A percentile compares a stretch with the other conserved stretches of the same genome.
Evolutionary conservation across 2,113 vertebrate genomes (phyloP).

Genomic region (Myxocyprinus asiaticus): DNA sequence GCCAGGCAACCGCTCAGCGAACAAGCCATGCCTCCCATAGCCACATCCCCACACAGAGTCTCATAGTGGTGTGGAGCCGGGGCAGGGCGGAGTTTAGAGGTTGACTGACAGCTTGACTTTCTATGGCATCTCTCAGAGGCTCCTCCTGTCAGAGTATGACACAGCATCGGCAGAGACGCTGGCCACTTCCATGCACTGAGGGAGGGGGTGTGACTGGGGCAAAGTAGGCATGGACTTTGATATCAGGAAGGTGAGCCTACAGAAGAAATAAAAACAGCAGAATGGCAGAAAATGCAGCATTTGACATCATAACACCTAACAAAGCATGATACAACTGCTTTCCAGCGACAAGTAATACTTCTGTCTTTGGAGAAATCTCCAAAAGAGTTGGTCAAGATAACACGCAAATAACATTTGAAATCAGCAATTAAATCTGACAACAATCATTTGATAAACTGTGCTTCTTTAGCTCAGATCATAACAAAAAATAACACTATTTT

Average conservation of each 20-base stretch:
- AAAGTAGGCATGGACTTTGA: conserved; percentile 98
- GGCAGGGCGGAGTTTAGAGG: background rate
- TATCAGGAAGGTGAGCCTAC: conserved; percentile 97
- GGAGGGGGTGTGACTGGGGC: conserved; percentile 97
- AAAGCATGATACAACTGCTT: too few relatives aligned
- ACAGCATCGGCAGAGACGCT: conserved; percentile 98
- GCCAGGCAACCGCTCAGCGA: conserved; percentile 41
- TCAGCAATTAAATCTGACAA: too few relatives aligned
- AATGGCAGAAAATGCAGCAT: too few relatives aligned
- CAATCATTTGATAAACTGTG: too few relatives aligned
- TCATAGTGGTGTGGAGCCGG: conserved; percentile 33
- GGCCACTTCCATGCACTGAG: conserved; percentile 92
- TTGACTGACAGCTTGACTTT: conserved; percentile 32
- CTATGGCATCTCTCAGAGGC: conserved; percentile 20
- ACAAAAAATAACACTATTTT: too few relatives aligned
- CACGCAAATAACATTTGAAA: too few relatives aligned
- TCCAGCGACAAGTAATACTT: too few relatives aligned
- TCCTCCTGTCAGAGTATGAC: conserved; percentile 89
- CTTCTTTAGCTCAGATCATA: too few relatives aligned
- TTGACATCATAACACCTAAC: too few relatives aligned
- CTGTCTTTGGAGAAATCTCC: too few relatives aligned
- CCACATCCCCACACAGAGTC: conserved; percentile 34
- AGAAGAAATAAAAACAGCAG: conserved; percentile 18
- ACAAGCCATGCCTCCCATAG: conserved; percentile 30
- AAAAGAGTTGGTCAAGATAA: too few relatives aligned